Base-by-base conservation (phyloP, 2,888 invertebrate species). In the Lasioglossum pauxillum region DNA sequence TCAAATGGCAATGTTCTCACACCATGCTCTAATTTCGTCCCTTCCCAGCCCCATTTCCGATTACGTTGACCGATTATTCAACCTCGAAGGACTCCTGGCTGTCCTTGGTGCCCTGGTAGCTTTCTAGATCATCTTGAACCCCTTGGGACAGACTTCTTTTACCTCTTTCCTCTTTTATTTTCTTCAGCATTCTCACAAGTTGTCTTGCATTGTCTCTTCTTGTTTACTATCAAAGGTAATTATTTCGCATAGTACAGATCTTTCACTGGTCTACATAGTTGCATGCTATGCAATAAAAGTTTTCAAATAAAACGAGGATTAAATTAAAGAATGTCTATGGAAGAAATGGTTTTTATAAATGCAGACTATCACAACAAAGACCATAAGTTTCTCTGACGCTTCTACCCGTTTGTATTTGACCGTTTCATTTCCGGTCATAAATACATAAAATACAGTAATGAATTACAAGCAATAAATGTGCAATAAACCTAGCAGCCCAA, bases 51-150 rank as follows among this genome's bases (percentile, higher is more conserved):
- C 35, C 73, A 67, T 75, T 80, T 69, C 73, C 60, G n/a, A 44
- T 75, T 31, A 38, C 35, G 12, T 41, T 67, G 78, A 72, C 46
- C 78, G 41, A 57, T 67, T 31, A 73, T 23, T 71, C 69, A n/a
- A 72, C 12, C 78, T 23, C 14, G 71, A 41, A 7, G 31, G 86
- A 44, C 89, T 90, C 84, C 75, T 88, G 64, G 27, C 74, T 41
- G 41, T 60, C 44, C 82, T 87, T 93, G 88, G 64, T 90, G 44
- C 49, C 92, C 91, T 92, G 91, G 85, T 93, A 92, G 75, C 80
- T 93, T 92, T 93, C 89, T 91, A 88, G 90, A 89, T 91, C 91
- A 90, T 82, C 79, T 86, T 78, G 89, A 92, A 91, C 89, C 90
- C 91, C 92, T 92, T 87, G 83, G 89, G 90, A 90, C 85, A 78